Base-by-base conservation (phyloP, 1,140 invertebrate species). In the Neodiprion lecontei region DNA sequence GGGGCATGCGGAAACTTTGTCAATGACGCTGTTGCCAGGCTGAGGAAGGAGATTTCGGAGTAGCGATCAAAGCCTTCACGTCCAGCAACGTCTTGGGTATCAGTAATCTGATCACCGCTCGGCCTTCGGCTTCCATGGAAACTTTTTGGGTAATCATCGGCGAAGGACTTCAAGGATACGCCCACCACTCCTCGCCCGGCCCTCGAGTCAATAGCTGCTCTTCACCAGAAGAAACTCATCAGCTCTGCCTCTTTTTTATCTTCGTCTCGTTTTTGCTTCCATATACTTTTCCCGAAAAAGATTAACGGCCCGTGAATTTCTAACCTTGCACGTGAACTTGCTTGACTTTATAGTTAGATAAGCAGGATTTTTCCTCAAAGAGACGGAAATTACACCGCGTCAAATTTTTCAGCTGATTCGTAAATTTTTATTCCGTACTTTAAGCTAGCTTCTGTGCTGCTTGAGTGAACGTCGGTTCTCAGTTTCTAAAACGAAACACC, bases 51-150 rank as follows among this genome's bases (percentile, higher is more conserved):
- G 53, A 12, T 61, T 61, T 61, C 8, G 28, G 28, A 61, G 11
- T 8, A 0, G 53, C 53, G 53, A 61, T 61, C 53, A 61, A 61
- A 12, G 53, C 53, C 11, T 14, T 9, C 4, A 14, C 53, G 53
- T 14, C 53, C 53, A 61, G 3, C 53, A 40, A 40, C 28, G 28
- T 40, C n/a, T 61, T 9, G 53, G 53, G 53, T 17, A 61, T 61
- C 53, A 61, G 53, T 61, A 61, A 61, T 61, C 53, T 61, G 53
- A 61, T 61, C 53, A 61, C n/a, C 53, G 53, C 53, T 17, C n/a
- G 11, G 53, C n/a, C 11, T 12, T 61, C 53, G 53, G 11, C 11
- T 61, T 9, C 53, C 53, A 61, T 9, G 11, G 53, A 61, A 61
- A 61, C 11, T 12, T 61, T 61, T 17, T 61, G 53, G n/a, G 53